These are phyloP conservation scores for Oithona nana DNA, from an alignment of 2,888 invertebrate species.

Conservation along the genomic window DNA sequence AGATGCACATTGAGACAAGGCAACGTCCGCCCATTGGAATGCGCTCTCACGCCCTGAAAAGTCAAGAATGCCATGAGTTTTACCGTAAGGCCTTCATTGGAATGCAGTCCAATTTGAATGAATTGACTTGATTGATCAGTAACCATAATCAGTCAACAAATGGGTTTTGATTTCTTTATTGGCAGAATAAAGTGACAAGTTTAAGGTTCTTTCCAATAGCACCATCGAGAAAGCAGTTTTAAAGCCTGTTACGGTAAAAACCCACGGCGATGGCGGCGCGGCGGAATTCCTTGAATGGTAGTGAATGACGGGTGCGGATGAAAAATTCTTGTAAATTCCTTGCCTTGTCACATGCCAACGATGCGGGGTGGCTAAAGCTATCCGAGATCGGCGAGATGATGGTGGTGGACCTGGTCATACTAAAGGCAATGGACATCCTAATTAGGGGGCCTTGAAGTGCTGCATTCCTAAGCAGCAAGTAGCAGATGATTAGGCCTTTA, in stretches of 20 bases:
- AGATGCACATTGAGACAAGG: neutral
- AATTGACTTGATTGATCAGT: too few species aligned
- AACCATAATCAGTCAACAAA: too few species aligned
- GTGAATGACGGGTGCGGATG: neutral
- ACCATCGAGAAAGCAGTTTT: neutral
- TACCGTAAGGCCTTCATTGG: neutral
- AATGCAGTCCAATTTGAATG: too few species aligned
- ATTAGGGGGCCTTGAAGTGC: neutral
- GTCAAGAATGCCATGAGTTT: neutral
- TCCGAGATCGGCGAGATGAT: neutral
- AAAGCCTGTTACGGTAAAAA: neutral
- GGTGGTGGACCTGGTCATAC: neutral
- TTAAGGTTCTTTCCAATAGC: too few species aligned
- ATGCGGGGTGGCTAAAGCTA: too few species aligned
- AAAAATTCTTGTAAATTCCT: neutral
- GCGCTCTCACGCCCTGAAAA: neutral
- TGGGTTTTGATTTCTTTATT: too few species aligned
- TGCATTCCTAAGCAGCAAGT: neutral
- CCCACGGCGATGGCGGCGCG: neutral
- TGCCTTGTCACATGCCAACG: neutral
- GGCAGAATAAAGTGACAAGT: too few species aligned
- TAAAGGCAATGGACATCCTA: neutral
- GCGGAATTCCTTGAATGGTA: neutral
- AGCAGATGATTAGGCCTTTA: neutral
- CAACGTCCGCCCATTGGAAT: neutral